Conservation (phyloP, 2,797 vertebrate species). For the Poecilia picta region DNA sequence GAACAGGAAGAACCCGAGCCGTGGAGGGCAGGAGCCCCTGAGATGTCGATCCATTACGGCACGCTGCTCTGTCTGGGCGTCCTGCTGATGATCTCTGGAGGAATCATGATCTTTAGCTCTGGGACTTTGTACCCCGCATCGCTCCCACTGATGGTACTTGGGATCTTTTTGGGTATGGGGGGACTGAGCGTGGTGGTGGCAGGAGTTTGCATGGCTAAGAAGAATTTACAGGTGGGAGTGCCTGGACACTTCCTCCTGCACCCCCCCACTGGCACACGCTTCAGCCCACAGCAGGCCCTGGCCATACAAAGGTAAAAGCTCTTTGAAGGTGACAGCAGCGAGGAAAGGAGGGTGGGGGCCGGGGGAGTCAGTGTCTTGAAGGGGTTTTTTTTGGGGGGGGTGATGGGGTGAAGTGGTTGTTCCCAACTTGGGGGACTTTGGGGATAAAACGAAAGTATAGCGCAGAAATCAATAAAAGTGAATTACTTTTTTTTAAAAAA, state of each 20-base stretch:
- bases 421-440: neutral
- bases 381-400: neutral
- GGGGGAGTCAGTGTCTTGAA: neutral
- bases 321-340: neutral
- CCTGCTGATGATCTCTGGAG: slow-evolving; percentile 71
- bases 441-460: neutral
- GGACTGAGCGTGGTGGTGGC: slow-evolving; percentile 69
- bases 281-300: slow-evolving; percentile 80
- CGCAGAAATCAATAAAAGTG: neutral
- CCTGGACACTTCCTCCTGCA: slow-evolving; percentile 83
- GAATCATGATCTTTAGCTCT: slow-evolving; percentile 47
- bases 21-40: slow-evolving; percentile 11
- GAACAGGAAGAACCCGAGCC: neutral
- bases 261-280: slow-evolving; percentile 81
- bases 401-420: neutral
- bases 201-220: slow-evolving; percentile 77
- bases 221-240: slow-evolving; percentile 76
- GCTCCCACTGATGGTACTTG: slow-evolving; percentile 33
- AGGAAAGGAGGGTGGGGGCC: neutral
- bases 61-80: slow-evolving; percentile 73
- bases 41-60: slow-evolving; percentile 69
- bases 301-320: slow-evolving; percentile 81
- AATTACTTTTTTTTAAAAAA: neutral
- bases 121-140: slow-evolving; percentile 5
- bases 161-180: slow-evolving; percentile 60